Percentiles rank a stretch among this genome's conserved stretches.
Conservation (phyloP, 2,888 invertebrate genomes). For the Chironomus tentans region DNA sequence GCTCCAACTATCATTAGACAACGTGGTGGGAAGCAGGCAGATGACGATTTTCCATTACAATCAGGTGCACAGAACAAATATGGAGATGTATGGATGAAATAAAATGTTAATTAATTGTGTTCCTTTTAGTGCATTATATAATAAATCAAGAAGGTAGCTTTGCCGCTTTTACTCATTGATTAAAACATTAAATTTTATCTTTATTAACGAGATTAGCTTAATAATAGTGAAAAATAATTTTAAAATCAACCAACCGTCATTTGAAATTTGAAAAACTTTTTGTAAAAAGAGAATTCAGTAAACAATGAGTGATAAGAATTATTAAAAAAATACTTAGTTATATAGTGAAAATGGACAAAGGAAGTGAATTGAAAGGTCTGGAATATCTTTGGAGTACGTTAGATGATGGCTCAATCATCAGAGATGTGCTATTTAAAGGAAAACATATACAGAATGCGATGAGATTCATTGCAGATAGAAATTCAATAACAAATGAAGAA, state of each 20-base stretch:
- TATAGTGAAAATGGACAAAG: not conserved
- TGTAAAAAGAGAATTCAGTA: too few relatives aligned
- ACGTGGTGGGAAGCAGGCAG: not conserved
- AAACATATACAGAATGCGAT: constrained; percentile 33
- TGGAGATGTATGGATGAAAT: constrained; percentile 37
- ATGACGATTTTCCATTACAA: not conserved
- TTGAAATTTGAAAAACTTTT: too few relatives aligned
- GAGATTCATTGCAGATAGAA: constrained; percentile 1
- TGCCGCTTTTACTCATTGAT: too few relatives aligned
- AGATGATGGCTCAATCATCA: constrained; percentile 33
- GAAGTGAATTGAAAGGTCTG: not conserved
- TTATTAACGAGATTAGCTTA: too few relatives aligned
- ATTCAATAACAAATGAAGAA: not conserved
- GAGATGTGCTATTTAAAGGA: constrained; percentile 39
- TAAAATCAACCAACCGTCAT: too few relatives aligned
- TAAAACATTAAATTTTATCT: too few relatives aligned
- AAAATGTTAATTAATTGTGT: not conserved
- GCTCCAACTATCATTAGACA: constrained; percentile 30
- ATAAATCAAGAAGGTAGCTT: too few relatives aligned
- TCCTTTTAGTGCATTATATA: too few relatives aligned
- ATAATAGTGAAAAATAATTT: too few relatives aligned
- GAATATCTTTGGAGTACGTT: constrained; percentile 26
- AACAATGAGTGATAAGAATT: too few relatives aligned
- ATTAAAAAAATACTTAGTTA: too few relatives aligned
- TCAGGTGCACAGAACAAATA: constrained; percentile 36